A percentile compares a stretch with the other conserved stretches of the same genome.
phyloP scores from a whole-genome alignment of 2,797 vertebrate species.

The Galaxias olidus region DNA sequence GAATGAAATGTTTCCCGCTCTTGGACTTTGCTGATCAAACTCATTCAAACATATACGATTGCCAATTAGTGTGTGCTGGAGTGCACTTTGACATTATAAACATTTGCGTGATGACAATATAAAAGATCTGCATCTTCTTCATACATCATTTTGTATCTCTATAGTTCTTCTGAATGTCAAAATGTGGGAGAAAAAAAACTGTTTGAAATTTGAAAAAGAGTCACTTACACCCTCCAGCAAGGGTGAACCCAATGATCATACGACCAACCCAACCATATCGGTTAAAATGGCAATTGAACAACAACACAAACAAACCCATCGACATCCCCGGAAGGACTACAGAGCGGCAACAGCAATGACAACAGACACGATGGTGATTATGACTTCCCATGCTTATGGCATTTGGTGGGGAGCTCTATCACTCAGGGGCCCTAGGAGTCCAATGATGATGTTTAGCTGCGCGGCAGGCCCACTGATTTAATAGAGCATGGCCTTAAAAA shows the following conservation, averaged over 20 bases:
- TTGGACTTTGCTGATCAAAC: too few species aligned
- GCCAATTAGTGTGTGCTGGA: too few species aligned
- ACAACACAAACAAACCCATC: neutral
- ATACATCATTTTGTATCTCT: too few species aligned
- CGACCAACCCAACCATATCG: slow-evolving; percentile 36
- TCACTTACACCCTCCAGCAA: slow-evolving; percentile 30
- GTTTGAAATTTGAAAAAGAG: slow-evolving; percentile 50
- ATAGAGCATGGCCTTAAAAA: slow-evolving; percentile 69
- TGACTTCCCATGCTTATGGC: slow-evolving; percentile 52
- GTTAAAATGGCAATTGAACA: slow-evolving; percentile 36
- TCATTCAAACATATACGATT: too few species aligned
- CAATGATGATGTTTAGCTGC: slow-evolving; percentile 64
- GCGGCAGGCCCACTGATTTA: slow-evolving; percentile 64
- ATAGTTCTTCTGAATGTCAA: too few species aligned
- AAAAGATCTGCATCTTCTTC: too few species aligned
- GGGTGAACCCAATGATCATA: slow-evolving; percentile 41
- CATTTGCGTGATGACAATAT: too few species aligned
- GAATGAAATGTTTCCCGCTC: too few species aligned
- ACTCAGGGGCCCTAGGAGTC: slow-evolving; percentile 49
- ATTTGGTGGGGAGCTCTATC: slow-evolving; percentile 59
- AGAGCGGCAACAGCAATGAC: slow-evolving; percentile 33
- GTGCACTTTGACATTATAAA: too few species aligned
- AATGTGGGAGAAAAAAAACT: slow-evolving; percentile 45
- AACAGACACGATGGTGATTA: slow-evolving; percentile 50
- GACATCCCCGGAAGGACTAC: slow-evolving; percentile 24